Evolutionary conservation across 2,888 invertebrate genomes (phyloP), one percentile per base, ranked within the genome.

Genomic region (Hydropsyche betteni): DNA sequence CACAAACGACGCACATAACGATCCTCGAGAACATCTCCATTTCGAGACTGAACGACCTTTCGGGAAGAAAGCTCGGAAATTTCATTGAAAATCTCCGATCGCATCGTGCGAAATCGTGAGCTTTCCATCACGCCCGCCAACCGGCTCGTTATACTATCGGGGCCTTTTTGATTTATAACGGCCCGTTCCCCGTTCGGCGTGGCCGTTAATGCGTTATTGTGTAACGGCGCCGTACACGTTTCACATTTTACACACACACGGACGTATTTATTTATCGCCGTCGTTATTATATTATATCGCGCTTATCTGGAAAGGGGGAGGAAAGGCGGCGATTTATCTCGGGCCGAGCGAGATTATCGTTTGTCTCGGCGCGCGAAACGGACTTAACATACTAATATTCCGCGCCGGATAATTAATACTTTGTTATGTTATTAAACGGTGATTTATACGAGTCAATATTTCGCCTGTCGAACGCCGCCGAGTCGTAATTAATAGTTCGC

Each of bases 381-480:
- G 68, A 68, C 68, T 68, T 69, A 74, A 68, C 74, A 74, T 68
- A 68, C 44, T 74, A 74, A 52, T 74, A 44, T 44, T 24, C 24
- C 7, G 44, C 44, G 7, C 70, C 68, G 74, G 76, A 79, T 79
- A 79, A 76, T 79, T 77, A 79, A 79, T 79, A 75, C 75, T 76
- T 76, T 74, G 72, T 72, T 44, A 44, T 44, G 44, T 44, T 44
- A 76, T 77, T 76, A 68, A 77, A 76, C 70, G 74, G 55, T 77
- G 79, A 79, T 77, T 74, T 76, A 77, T 76, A 64, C 38, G 70
- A 53, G 74, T 38, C 68, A 79, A 79, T 79, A 76, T 77, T 75
- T 79, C 76, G 77, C 55, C 77, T 74, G 79, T 79, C 77, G 72
- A 77, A 79, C 24, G 75, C 75, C 72, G 74, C 71, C 75, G 74